Evolutionary conservation across 2,888 invertebrate species (phyloP).

Genomic region (Cephus pulcher): DNA sequence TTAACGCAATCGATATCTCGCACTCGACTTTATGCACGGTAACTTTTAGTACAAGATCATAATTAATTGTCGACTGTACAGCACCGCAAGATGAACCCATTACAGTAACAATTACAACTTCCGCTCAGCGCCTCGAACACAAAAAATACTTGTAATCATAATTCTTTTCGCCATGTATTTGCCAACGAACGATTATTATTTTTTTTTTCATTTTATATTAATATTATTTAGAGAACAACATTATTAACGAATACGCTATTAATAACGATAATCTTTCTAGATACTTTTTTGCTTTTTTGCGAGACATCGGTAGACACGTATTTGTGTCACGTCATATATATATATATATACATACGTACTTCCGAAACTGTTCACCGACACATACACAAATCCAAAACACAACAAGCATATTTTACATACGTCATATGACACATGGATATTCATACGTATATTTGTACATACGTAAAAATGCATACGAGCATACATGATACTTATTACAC

Average conservation of each 20-base stretch:
- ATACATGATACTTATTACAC: background rate
- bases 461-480: constrained; percentile 1
- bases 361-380: background rate
- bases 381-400: background rate
- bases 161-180: constrained; percentile 65
- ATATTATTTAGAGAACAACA: constrained; percentile 59
- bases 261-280: constrained; percentile 63
- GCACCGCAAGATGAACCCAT: background rate
- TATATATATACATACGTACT: constrained; percentile 9
- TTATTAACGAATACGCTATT: constrained; percentile 56
- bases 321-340: constrained; percentile 20
- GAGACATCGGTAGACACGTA: constrained; percentile 26
- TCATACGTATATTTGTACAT: background rate
- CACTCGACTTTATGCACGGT: constrained; percentile 45
- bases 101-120: constrained; percentile 41
- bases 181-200: constrained; percentile 62
- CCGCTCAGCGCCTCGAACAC: constrained; percentile 63
- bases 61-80: constrained; percentile 36
- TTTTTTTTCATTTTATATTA: constrained; percentile 55
- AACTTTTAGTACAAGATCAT: constrained; percentile 55
- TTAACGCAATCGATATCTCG: constrained; percentile 10
- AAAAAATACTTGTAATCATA: constrained; percentile 56
- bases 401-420: constrained; percentile 8
- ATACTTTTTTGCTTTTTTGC: constrained; percentile 55
- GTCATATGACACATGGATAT: background rate